Evolutionary conservation across 2,888 invertebrate species (phyloP), one percentile per base, ranked within the genome.

Genomic region (Agrochola litura): DNA sequence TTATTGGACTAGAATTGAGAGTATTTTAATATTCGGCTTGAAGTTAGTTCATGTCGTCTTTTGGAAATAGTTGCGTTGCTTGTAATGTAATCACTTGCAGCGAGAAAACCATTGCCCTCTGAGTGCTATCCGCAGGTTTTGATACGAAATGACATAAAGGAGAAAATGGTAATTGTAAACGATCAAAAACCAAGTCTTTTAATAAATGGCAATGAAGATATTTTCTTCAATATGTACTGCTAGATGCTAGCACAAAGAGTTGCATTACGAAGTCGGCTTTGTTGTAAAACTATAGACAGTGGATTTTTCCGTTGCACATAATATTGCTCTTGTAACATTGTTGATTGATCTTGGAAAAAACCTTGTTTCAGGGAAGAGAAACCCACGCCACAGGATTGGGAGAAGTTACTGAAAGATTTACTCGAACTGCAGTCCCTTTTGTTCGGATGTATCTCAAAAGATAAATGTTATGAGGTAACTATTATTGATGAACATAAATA

Each of bases 321-420:
- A 30, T 19, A 22, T 41, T 49, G 2, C 4, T 43, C 12, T 30
- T 58, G 9, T 43, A 49, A 9, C 0, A 8, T 54, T 30, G 5
- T n/a, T 41, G 0, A 63, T 82, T 49, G 1, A 77, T 56, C 22
- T 4, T n/a, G 6, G 0, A 22, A 41, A 8, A 25, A 49, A 64
- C 58, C 12, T 76, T 87, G 43, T 88, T 90, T 9, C 82, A 95
- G 96, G 1, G 92, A 92, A 19, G 92, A 93, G 37, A 95, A 94
- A 77, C 94, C 95, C 1, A 92, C 93, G 0, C 94, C 91, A 43
- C 92, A 92, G 25, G 97, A 97, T 77, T 98, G 98, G 98, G 97
- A 97, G 75, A 96, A 97, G 80, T 93, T 98, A n/a, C 94, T 98
- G 49, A 97, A 97, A 82, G 98, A 98, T 86, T 96, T 98, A 86